Evolutionary conservation across 2,888 invertebrate species (phyloP), one percentile per base, ranked within the genome.

Genomic region (Morpho helenor): DNA sequence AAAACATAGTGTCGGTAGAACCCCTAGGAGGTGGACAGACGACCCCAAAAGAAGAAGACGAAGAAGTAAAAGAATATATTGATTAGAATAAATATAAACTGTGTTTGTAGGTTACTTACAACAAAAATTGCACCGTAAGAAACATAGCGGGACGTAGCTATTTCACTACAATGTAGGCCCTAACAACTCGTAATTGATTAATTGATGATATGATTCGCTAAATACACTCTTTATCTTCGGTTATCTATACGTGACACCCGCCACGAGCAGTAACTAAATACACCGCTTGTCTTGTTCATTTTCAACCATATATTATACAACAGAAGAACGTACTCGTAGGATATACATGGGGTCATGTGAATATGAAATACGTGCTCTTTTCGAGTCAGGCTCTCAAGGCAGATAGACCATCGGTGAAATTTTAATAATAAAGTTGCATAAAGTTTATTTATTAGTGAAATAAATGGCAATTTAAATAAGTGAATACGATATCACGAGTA

Each of bases 221-320:
- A 68, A 63, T 63, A 62, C 59, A 16, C 7, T 49, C 41, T 7
- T 68, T 68, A 69, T 68, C 68, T 56, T 2, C 23, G 53, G 41
- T 66, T 66, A 68, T 69, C 69, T 47, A 41, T 69, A 69, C 69
- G 69, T 69, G 69, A 69, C 69, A 52, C 49, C 49, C 47, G 22
- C 54, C 66, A 68, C 65, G 68, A 62, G 50, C 54, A 57, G 56
- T 48, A 47, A 10, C 7, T 8, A 51, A 47, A 51, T 31, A 54
- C 46, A 8, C n/a, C 1, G 10, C 43, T 43, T 49, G 45, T 55
- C 8, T 57, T 52, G 54, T 52, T 54, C 31, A 31, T 31, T 31
- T 31, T 31, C 31, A 31, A 31, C 31, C 31, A 31, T 31, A 31
- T 31, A 31, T 44, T 31, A 8, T 2, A 52, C 39, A 52, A 31